Evolutionary conservation across 2,888 invertebrate genomes (phyloP).

Genomic region (Sarcophaga carnaria): DNA sequence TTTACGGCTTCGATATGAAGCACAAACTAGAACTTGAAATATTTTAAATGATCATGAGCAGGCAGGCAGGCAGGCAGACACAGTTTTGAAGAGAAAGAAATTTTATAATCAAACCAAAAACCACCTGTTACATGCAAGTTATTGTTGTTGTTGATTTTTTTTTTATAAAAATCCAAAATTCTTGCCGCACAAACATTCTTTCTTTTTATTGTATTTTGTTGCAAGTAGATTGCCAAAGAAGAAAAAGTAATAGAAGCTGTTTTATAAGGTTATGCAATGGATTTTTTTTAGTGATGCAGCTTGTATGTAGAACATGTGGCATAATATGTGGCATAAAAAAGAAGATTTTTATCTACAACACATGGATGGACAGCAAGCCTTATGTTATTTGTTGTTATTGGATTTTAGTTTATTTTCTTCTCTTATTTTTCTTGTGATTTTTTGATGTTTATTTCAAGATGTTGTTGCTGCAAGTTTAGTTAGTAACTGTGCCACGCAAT

Average conservation of each 20-base stretch:
- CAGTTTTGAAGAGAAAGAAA: constrained; percentile 12
- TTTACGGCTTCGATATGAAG: constrained; percentile 40
- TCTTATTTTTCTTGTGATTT: neutral
- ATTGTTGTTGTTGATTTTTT: neutral
- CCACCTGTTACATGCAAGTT: constrained; percentile 36
- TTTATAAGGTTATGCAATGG: constrained; percentile 59
- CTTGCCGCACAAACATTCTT: constrained; percentile 15
- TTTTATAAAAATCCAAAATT: neutral
- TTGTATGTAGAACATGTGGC: constrained; percentile 57
- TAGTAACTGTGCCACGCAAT: constrained; percentile 58
- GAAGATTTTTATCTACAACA: constrained; percentile 51
- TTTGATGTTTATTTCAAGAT: neutral
- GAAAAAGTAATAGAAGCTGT: too few species aligned
- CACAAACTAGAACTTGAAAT: constrained; percentile 67
- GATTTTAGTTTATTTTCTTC: too few species aligned
- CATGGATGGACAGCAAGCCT: constrained; percentile 28
- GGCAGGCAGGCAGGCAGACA: neutral
- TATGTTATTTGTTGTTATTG: constrained; percentile 26
- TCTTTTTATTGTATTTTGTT: constrained; percentile 6
- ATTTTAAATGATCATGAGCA: constrained; percentile 33
- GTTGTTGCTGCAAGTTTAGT: constrained; percentile 25
- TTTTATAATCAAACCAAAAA: constrained; percentile 28
- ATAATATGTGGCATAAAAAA: constrained; percentile 17
- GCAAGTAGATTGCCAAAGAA: neutral
- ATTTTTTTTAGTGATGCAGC: constrained; percentile 10